phyloP scores from a whole-genome alignment of 2,888 invertebrate genomes.

The Orchesella flavescens region DNA sequence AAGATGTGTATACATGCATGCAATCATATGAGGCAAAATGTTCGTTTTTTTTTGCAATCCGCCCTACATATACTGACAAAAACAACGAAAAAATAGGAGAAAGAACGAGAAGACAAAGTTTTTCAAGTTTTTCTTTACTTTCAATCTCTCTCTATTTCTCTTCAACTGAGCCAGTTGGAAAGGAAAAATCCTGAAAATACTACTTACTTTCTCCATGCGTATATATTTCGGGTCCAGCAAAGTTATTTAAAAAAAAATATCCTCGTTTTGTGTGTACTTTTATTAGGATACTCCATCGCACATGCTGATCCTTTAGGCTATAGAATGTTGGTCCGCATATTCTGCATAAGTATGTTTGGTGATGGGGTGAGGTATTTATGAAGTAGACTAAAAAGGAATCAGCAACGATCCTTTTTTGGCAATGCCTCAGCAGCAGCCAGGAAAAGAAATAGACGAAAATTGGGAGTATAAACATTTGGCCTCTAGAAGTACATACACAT shows the following conservation, averaged over 20 bases:
- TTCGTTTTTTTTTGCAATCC: constrained; percentile 40
- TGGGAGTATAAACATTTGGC: constrained; percentile 47
- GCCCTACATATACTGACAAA: neutral
- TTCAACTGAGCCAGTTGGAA: constrained; percentile 36
- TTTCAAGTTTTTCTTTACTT: constrained; percentile 43
- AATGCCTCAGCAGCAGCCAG: constrained; percentile 53
- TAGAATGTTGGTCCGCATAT: constrained; percentile 8
- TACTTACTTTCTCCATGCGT: constrained; percentile 38
- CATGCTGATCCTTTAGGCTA: neutral
- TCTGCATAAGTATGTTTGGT: constrained; percentile 44
- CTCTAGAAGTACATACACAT: constrained; percentile 8
- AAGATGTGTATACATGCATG: neutral
- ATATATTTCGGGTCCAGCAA: constrained; percentile 27
- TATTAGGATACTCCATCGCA: neutral
- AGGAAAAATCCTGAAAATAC: constrained; percentile 39
- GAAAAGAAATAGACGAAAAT: constrained; percentile 32
- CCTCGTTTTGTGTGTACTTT: constrained; percentile 21
- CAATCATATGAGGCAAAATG: constrained; percentile 38
- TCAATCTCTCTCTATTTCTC: constrained; percentile 28
- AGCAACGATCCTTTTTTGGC: constrained; percentile 54
- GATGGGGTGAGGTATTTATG: constrained; percentile 38
- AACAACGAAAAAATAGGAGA: constrained; percentile 29
- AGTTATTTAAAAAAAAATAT: constrained; percentile 32
- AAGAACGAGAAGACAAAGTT: constrained; percentile 50
- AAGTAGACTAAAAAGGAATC: constrained; percentile 42